A percentile compares a stretch with the other conserved stretches of the same genome.
Evolutionary conservation across 53 echinoderm and acorn worm species (phyloP).

Genomic region (Astropecten irregularis): DNA sequence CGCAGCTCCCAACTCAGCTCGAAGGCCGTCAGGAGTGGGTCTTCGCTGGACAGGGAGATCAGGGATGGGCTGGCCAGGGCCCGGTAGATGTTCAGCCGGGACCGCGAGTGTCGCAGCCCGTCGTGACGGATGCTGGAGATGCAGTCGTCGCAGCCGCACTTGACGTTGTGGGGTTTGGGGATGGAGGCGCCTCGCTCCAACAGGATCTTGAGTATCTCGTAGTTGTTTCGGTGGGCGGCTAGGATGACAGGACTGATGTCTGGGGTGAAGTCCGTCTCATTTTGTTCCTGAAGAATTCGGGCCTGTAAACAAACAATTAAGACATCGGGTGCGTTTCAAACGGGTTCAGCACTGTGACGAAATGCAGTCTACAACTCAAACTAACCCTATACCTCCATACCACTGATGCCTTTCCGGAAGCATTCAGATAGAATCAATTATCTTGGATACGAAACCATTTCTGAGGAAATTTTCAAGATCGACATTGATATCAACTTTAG

Average conservation of each 20-base stretch:
- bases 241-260: slow-evolving; percentile 94
- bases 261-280: slow-evolving; percentile 90
- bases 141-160: slow-evolving; percentile 98
- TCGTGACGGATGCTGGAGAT: slow-evolving; percentile 93
- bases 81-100: slow-evolving; percentile 91
- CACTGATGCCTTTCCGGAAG: too few relatives aligned
- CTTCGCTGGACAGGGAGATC: slow-evolving; percentile 91
- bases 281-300: slow-evolving; percentile 82
- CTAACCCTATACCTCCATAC: too few relatives aligned
- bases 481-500: too few relatives aligned
- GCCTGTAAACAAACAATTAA: slow-evolving; percentile 73
- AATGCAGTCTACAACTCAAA: too few relatives aligned
- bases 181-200: slow-evolving; percentile 95
- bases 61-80: slow-evolving; percentile 95
- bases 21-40: slow-evolving; percentile 95
- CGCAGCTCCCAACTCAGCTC: slow-evolving; percentile 98
- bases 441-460: too few relatives aligned
- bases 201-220: slow-evolving; percentile 91
- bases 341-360: too few relatives aligned
- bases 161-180: slow-evolving; percentile 96
- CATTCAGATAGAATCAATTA: too few relatives aligned
- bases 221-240: slow-evolving; percentile 99
- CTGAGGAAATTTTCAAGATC: too few relatives aligned
- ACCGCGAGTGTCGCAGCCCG: slow-evolving; percentile 91
- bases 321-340: too few relatives aligned